phyloP scores from a whole-genome alignment of 2,113 vertebrate genomes.

The Xenopus laevis region DNA sequence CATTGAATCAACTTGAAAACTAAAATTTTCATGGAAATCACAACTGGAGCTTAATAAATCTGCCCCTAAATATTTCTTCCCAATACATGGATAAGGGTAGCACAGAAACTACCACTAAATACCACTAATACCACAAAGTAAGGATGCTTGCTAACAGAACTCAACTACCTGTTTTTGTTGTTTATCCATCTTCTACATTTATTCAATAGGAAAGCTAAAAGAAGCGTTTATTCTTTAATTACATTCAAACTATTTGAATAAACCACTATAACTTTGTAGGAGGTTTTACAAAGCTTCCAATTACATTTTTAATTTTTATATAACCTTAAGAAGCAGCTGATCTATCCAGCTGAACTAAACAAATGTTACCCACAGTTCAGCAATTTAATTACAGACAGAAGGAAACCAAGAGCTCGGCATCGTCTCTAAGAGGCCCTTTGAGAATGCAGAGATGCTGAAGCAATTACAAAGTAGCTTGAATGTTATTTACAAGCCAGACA shows the following conservation, averaged over 20 bases:
- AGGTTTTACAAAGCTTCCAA: conserved; percentile 5
- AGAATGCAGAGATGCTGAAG: conserved; percentile 37
- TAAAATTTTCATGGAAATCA: too few relatives aligned
- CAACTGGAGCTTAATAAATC: too few relatives aligned
- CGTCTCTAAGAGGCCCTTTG: conserved; percentile 42
- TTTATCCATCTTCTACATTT: neutral
- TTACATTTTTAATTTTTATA: conserved; percentile 34
- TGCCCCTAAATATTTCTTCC: too few relatives aligned
- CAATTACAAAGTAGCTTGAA: conserved; percentile 41
- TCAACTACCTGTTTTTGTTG: neutral
- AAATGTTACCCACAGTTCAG: conserved; percentile 43
- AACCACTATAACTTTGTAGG: neutral
- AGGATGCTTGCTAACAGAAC: too few relatives aligned
- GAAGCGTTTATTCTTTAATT: neutral
- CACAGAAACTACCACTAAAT: too few relatives aligned
- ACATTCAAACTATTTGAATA: neutral
- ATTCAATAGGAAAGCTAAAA: neutral
- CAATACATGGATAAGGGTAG: too few relatives aligned
- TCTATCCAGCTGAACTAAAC: conserved; percentile 43
- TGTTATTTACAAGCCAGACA: conserved; percentile 41
- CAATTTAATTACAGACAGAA: conserved; percentile 45
- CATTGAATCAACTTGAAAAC: too few relatives aligned
- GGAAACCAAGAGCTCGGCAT: conserved; percentile 38
- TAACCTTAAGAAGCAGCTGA: conserved; percentile 42
- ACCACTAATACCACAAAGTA: too few relatives aligned